Base-by-base conservation (phyloP, 2,888 invertebrate species). In the Cosmia trapezina region DNA sequence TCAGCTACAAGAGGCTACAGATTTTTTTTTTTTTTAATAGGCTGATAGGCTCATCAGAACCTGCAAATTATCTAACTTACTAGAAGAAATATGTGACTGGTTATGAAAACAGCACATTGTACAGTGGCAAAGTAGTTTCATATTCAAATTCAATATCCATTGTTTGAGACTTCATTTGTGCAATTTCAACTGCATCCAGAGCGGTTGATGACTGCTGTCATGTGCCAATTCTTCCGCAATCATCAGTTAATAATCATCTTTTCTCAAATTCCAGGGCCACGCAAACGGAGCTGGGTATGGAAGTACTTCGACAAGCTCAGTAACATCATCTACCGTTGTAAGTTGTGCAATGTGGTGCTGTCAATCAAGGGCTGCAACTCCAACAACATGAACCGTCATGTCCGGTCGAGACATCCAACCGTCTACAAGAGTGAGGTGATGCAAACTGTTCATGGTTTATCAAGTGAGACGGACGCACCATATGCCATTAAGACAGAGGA, bases 251-350 rank as follows among this genome's bases (percentile, higher is more conserved):
- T 19, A 43, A 67, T 53, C 3, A n/a, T 17, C 1, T 61, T 33
- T 41, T 71, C 43, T 57, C 53, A 45, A 65, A 70, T 91, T 91
- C 8, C 91, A 94, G 95, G 90, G 11, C 89, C 91, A 45, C 92
- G 95, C 53, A 94, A 92, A 87, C 89, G 95, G 54, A 96, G 96
- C 74, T 96, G 96, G 96, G 95, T 96, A 0, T 96, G 96, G 96
- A 96, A 96, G 71, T 95, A 96, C 80, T 96, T 96, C 56, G 92
- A 94, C 56, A 93, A 92, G 64, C 83, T 96, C 43, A 94, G 93
- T 85, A 94, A 90, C 80, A 93, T 94, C 0, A 94, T 95, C 59
- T 96, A 94, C 85, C 92, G 94, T 3, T 96, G 96, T 83, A 93
- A 91, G 54, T 77, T 96, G 0, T 96, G 96, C 88, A 92, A 91